Conservation (phyloP, 1,140 invertebrate genomes). For the Vanessa atalanta region DNA sequence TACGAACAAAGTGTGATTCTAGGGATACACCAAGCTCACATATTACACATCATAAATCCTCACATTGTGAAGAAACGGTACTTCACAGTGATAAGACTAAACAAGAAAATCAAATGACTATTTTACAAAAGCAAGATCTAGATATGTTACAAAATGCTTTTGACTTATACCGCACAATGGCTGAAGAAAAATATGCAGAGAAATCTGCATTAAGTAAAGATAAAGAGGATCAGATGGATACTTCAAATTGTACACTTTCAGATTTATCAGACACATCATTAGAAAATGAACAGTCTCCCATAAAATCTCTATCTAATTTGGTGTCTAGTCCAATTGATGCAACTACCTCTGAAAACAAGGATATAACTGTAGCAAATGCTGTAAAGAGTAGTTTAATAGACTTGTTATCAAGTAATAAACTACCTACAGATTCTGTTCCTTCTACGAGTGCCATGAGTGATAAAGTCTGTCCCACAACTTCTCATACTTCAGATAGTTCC, state of each 20-base stretch:
- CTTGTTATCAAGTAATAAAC: slow-evolving; percentile 68
- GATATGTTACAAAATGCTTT: slow-evolving; percentile 82
- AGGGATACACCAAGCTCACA: slow-evolving; percentile 63
- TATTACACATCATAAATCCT: slow-evolving; percentile 51
- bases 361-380: slow-evolving; percentile 56
- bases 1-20: slow-evolving; percentile 59
- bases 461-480: slow-evolving; percentile 59
- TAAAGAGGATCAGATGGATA: slow-evolving; percentile 60
- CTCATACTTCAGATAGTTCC: slow-evolving; percentile 64
- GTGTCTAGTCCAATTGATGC: slow-evolving; percentile 82
- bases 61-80: slow-evolving; percentile 43
- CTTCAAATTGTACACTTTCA: slow-evolving; percentile 63
- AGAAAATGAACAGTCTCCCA: slow-evolving; percentile 82
- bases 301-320: slow-evolving; percentile 83
- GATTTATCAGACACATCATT: slow-evolving; percentile 61
- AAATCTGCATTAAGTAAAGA: slow-evolving; percentile 54
- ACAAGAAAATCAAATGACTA: slow-evolving; percentile 46
- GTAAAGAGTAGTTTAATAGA: slow-evolving; percentile 74
- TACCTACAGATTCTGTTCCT: slow-evolving; percentile 57
- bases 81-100: slow-evolving; percentile 53
- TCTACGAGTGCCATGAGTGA: slow-evolving; percentile 61
- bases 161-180: slow-evolving; percentile 74
- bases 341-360: slow-evolving; percentile 59
- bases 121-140: slow-evolving; percentile 80
- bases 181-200: slow-evolving; percentile 71